Percentiles rank a stretch among this genome's conserved stretches.
Conservation (phyloP, 2,888 invertebrate species). For the Agrochola lota region DNA sequence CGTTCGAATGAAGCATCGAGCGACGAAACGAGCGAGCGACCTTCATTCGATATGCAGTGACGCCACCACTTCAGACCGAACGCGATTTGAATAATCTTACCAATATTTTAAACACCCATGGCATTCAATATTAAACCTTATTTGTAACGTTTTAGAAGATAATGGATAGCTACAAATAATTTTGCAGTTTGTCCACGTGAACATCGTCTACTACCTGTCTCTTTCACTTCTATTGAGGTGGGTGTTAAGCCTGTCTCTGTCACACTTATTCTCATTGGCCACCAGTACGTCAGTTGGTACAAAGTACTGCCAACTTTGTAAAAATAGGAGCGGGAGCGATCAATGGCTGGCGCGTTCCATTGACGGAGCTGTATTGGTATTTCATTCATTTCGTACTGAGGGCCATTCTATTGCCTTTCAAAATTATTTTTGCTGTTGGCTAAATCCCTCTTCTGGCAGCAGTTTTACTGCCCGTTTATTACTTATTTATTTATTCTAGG, state of each 20-base stretch:
- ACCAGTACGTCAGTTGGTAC: conserved; percentile 45
- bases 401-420: neutral
- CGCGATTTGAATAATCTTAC: conserved; percentile 22
- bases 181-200: conserved; percentile 46
- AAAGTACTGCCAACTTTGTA: conserved; percentile 62
- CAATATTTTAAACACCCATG: conserved; percentile 5
- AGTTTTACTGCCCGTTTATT: neutral
- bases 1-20: conserved; percentile 80
- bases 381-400: conserved; percentile 49
- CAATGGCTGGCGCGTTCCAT: conserved; percentile 64
- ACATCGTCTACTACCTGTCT: conserved; percentile 24
- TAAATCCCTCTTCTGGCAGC: neutral
- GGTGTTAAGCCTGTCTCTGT: conserved; percentile 42
- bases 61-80: conserved; percentile 41
- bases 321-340: conserved; percentile 39
- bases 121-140: conserved; percentile 35
- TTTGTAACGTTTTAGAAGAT: fast-evolving
- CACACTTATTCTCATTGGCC: conserved; percentile 39
- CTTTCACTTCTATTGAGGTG: conserved; percentile 14
- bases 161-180: neutral
- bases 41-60: conserved; percentile 75
- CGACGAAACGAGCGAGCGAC: conserved; percentile 67
- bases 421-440: neutral
- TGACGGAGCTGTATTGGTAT: conserved; percentile 21
- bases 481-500: neutral